These are phyloP conservation scores for Clarias macrocephalus DNA, from an alignment of 2,113 vertebrate species.

Conservation along the genomic window DNA sequence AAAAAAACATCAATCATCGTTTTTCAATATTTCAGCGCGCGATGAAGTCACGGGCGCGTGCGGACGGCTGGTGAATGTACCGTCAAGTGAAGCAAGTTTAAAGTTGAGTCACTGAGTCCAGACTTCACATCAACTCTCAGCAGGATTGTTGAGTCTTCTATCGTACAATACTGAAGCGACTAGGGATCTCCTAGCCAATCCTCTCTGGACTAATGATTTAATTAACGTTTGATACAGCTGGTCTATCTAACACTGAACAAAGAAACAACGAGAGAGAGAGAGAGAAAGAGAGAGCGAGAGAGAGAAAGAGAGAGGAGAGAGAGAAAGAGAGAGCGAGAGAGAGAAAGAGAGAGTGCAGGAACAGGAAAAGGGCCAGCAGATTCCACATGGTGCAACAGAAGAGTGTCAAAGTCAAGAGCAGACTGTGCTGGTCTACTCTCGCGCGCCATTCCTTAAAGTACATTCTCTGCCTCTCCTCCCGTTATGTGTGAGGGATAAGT, in stretches of 20 bases:
- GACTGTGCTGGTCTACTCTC: slow-evolving; percentile 70
- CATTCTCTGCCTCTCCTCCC: slow-evolving; percentile 66
- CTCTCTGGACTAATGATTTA: slow-evolving; percentile 39
- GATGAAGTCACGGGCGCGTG: neutral
- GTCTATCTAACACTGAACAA: slow-evolving; percentile 41
- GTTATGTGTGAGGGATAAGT: slow-evolving; percentile 65
- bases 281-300: slow-evolving; percentile 15
- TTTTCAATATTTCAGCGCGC: slow-evolving; percentile 13
- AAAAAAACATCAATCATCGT: slow-evolving; percentile 48
- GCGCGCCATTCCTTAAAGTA: slow-evolving; percentile 70
- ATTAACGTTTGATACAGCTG: slow-evolving; percentile 41
- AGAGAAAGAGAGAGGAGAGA: slow-evolving; percentile 23
- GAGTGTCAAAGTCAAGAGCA: slow-evolving; percentile 73
- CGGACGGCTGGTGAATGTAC: neutral
- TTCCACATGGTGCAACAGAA: slow-evolving; percentile 75
- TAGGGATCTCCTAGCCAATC: slow-evolving; percentile 24
- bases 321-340: too few species aligned
- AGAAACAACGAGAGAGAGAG: slow-evolving; percentile 23
- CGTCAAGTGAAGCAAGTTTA: slow-evolving; percentile 1
- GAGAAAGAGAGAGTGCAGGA: slow-evolving; percentile 18
- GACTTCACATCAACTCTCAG: slow-evolving; percentile 25
- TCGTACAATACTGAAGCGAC: slow-evolving; percentile 28
- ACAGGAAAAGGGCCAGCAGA: slow-evolving; percentile 56
- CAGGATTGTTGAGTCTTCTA: slow-evolving; percentile 13
- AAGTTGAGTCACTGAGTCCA: slow-evolving; percentile 16